Evolutionary conservation across 2,888 invertebrate species (phyloP), one percentile per base, ranked within the genome.

Genomic region (Pristionchus exspectatus): DNA sequence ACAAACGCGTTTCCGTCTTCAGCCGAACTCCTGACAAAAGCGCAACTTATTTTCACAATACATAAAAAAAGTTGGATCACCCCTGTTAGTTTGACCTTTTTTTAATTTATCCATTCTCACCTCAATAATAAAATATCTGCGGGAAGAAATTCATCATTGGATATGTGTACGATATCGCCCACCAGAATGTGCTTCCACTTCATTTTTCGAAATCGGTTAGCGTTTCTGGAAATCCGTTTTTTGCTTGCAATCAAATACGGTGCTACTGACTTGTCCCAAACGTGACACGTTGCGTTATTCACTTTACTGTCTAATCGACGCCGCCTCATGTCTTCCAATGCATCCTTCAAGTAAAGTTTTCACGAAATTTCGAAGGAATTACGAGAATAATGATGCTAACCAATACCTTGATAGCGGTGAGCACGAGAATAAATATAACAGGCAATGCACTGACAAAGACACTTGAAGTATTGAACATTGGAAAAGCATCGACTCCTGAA

Each of bases 81-180:
- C 3, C 38, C 18, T 38, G 21, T 33, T 21, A 38, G 96, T 98
- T 18, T n/a, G 21, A 24, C 16, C 14, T 63, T 63, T 63, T 24
- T 63, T n/a, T 63, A 7, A 18, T 63, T 18, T 63, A 63, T 21
- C 21, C 7, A 63, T 63, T 63, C n/a, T 90, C 97, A 97, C 56
- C 88, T n/a, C 30, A 98, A 96, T 90, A 98, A 96, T 91, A 98
- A 96, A 95, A 98, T 97, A 95, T 98, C 98, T 0, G 98, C 98
- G 63, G 98, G 98, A 92, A 98, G 97, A 89, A 97, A 96, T 96
- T 98, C 98, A 96, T 98, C 98, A 96, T 98, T 98, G 84, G 98
- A 98, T 94, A 98, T 96, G 96, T 98, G 98, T 87, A 98, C 97
- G 93, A 98, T 96, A 95, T 98, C 98, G 3, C 98, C 98, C 59